Evolutionary conservation across 2,888 invertebrate genomes (phyloP).

Genomic region (Drosophila helvetica): DNA sequence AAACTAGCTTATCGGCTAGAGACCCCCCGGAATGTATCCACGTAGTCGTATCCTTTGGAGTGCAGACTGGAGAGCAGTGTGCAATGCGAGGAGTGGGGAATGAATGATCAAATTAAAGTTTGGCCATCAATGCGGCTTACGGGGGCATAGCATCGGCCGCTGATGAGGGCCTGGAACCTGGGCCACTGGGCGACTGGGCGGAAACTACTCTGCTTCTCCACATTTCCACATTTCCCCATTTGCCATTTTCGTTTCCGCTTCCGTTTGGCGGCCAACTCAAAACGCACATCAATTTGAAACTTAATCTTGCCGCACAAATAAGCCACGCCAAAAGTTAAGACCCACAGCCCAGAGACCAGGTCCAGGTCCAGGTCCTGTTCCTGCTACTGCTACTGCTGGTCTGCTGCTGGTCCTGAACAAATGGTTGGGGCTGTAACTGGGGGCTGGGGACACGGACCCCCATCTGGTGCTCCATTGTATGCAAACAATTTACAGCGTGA

Average conservation of each 20-base stretch:
- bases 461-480: slow-evolving; percentile 54
- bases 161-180: slow-evolving; percentile 4
- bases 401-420: slow-evolving; percentile 27
- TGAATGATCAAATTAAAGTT: slow-evolving; percentile 67
- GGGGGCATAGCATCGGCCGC: slow-evolving; percentile 6
- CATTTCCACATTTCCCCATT: slow-evolving; percentile 12
- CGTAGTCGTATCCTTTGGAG: background rate
- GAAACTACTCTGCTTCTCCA: background rate
- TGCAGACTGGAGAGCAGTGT: background rate
- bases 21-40: background rate
- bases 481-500: slow-evolving; percentile 74
- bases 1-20: slow-evolving; percentile 43
- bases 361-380: slow-evolving; percentile 2
- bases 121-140: slow-evolving; percentile 60
- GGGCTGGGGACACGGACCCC: slow-evolving; percentile 2
- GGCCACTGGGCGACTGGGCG: background rate
- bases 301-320: slow-evolving; percentile 77
- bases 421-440: slow-evolving; percentile 29
- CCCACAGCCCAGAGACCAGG: slow-evolving; percentile 30
- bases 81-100: slow-evolving; percentile 1
- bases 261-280: slow-evolving; percentile 43
- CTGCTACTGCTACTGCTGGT: background rate
- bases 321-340: slow-evolving; percentile 76
- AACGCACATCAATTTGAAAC: slow-evolving; percentile 78
- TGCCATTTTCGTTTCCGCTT: slow-evolving; percentile 13